Evolutionary conservation across 2,888 invertebrate genomes (phyloP), one percentile per base, ranked within the genome.

Genomic region (Tyria jacobaeae): DNA sequence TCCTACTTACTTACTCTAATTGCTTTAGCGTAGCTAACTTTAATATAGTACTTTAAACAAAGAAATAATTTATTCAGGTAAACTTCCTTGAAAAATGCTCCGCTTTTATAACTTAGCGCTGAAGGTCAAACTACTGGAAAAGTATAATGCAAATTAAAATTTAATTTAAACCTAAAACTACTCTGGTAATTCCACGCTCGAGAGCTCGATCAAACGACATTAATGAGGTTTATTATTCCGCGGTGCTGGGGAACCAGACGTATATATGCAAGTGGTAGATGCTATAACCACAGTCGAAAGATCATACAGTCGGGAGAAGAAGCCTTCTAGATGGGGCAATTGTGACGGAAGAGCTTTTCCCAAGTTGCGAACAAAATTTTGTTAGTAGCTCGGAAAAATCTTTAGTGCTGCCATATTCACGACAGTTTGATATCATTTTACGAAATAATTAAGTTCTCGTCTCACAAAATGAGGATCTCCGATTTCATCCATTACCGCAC

Each of bases 131-230:
- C 69, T 64, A 71, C 81, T 88, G 89, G 88, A 90, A 91, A 91
- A 87, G 87, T 89, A 90, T 87, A 80, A 79, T 79, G 80, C 81
- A 83, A 84, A 87, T 90, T 89, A 87, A 88, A 87, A 74, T 81
- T 86, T 86, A 88, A 87, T 89, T 89, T 85, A 84, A 88, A 90
- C 86, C 87, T 89, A 87, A 90, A 89, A 83, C 80, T 84, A 75
- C 77, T 79, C 75, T 82, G 79, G 84, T 87, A 90, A 91, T 91
- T 89, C 90, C 88, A 90, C 90, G 90, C 87, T 89, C 87, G 84
- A 90, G 78, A 87, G 87, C 83, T 78, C 83, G 81, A 86, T 89
- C 86, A 88, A 89, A 91, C 86, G 83, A 85, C 84, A 84, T 84
- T 89, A 89, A 85, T 87, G 78, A 76, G 80, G 82, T 88, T 89